Evolutionary conservation across 2,113 vertebrate genomes (phyloP).

Genomic region (Jaculus jaculus): DNA sequence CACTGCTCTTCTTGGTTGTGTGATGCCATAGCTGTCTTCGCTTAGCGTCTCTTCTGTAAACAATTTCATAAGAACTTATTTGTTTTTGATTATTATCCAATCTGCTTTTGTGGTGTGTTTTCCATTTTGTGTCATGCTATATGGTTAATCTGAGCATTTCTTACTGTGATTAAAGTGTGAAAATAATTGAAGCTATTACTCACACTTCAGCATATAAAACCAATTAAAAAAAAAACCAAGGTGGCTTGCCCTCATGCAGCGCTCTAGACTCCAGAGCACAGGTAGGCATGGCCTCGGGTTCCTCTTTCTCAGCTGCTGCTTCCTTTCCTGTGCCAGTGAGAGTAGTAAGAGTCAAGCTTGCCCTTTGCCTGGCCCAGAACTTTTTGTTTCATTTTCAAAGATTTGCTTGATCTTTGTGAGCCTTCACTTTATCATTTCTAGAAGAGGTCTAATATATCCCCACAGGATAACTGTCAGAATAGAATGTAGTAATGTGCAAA

Average conservation of each 20-base stretch:
- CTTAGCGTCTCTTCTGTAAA: not conserved
- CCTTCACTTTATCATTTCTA: not conserved
- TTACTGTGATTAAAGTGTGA: slow-evolving; percentile 38
- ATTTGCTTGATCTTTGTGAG: not conserved
- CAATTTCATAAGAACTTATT: not conserved
- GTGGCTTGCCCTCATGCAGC: not conserved
- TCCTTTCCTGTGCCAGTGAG: no score
- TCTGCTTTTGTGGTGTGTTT: not conserved
- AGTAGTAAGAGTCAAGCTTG: no score
- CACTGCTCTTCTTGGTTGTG: not conserved
- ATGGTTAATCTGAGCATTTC: slow-evolving; percentile 39
- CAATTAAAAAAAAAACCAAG: not conserved
- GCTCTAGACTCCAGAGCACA: not conserved
- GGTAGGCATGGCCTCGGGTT: not conserved
- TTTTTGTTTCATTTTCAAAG: not conserved
- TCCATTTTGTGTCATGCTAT: slow-evolving; percentile 3
- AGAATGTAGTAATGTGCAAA: not conserved
- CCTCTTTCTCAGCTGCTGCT: not conserved
- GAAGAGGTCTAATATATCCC: not conserved
- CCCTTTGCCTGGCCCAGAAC: not conserved
- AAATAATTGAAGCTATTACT: slow-evolving; percentile 30
- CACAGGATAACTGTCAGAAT: not conserved
- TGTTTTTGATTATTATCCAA: slow-evolving; percentile 26
- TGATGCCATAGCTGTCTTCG: not conserved
- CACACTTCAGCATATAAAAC: slow-evolving; percentile 24